A percentile compares a stretch with the other conserved stretches of the same genome.
These are phyloP conservation scores for Chlamydotis undulata DNA, from an alignment of 2,113 vertebrate genomes.

Conservation along the genomic window DNA sequence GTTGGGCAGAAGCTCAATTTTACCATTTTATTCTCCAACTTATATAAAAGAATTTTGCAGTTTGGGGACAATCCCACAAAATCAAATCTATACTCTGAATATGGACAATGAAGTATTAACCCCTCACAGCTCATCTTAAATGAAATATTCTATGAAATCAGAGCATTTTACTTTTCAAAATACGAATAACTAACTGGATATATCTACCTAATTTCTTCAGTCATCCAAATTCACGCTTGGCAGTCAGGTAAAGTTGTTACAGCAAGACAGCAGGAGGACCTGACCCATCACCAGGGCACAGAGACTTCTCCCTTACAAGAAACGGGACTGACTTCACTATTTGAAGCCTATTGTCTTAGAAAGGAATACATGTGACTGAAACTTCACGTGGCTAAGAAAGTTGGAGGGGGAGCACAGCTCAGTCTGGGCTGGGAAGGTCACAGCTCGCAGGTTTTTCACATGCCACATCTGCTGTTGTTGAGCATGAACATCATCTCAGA, in stretches of 20 bases:
- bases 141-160: neutral
- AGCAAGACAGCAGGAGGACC: neutral
- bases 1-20: neutral
- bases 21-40: neutral
- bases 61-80: neutral
- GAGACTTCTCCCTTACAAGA: neutral
- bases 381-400: neutral
- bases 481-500: neutral
- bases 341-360: neutral
- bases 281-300: neutral
- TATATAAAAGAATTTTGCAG: neutral
- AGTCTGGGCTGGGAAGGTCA: neutral
- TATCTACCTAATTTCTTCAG: neutral
- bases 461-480: neutral
- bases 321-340: neutral
- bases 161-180: neutral
- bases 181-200: neutral
- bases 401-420: neutral
- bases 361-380: rapidly evolving
- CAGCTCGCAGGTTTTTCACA: neutral
- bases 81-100: neutral
- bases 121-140: neutral
- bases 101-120: neutral
- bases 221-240: neutral
- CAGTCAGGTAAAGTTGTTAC: neutral